phyloP scores from a whole-genome alignment of 2,888 invertebrate species.

The Auanema freiburgensis region DNA sequence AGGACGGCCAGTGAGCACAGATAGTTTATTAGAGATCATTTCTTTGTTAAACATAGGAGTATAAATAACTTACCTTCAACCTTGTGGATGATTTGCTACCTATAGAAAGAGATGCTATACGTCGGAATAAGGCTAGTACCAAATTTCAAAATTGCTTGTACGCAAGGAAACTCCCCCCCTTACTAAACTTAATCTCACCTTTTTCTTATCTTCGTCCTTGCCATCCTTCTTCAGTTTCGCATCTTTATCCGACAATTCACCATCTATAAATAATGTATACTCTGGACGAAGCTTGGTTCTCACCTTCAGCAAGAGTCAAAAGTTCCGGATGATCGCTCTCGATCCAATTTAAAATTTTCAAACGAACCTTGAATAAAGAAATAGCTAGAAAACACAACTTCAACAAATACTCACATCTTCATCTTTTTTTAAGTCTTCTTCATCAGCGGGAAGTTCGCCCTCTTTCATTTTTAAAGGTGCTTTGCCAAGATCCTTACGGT shows the following conservation, averaged over 20 bases:
- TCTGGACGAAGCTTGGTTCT: not conserved
- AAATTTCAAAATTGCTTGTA: not conserved
- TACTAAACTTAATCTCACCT: not conserved
- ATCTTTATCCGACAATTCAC: constrained; percentile 47
- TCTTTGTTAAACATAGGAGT: constrained; percentile 3
- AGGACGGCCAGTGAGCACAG: constrained; percentile 6
- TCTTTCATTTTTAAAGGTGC: constrained; percentile 31
- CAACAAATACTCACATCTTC: constrained; percentile 30
- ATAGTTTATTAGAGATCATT: constrained; percentile 4
- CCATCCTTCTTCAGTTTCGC: constrained; percentile 18
- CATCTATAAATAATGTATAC: constrained; percentile 28
- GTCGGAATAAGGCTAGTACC: not conserved
- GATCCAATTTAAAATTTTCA: constrained; percentile 46
- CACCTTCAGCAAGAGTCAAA: constrained; percentile 40
- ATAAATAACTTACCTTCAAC: constrained; percentile 4
- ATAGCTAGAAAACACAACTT: not conserved
- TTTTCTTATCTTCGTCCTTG: constrained; percentile 3
- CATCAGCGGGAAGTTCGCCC: constrained; percentile 51
- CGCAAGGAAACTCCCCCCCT: not conserved
- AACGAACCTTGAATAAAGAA: constrained; percentile 26
- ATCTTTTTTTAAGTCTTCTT: constrained; percentile 50
- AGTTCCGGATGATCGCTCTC: constrained; percentile 47
- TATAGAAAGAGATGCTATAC: constrained; percentile 2
- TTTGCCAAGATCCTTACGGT: constrained; percentile 35
- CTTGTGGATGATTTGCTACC: constrained; percentile 3